These are phyloP conservation scores for Clinocottus analis DNA, from an alignment of 2,113 vertebrate species.

Conservation along the genomic window DNA sequence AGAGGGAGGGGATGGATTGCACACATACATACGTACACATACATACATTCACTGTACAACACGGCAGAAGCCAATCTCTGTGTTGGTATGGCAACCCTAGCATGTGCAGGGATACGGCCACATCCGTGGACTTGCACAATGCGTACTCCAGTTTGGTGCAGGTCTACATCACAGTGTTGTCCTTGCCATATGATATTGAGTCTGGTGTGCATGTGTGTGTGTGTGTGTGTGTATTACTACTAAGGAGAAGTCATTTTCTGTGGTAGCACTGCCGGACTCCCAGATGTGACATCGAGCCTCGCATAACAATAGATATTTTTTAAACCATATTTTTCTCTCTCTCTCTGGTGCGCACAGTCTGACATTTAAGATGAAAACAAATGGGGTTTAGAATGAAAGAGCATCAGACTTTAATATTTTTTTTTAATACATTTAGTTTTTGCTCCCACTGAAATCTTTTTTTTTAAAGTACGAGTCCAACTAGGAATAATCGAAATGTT, in stretches of 20 bases:
- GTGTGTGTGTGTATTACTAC: conserved; percentile 13
- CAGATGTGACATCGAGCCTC: conserved; percentile 32
- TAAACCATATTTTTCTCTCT: conserved; percentile 7
- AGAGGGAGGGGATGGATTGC: conserved; percentile 36
- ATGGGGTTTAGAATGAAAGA: not conserved
- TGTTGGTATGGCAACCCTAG: conserved; percentile 71
- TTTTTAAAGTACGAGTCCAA: conserved; percentile 1
- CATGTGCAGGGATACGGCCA: conserved; percentile 40
- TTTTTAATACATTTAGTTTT: not conserved
- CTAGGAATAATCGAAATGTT: conserved; percentile 61
- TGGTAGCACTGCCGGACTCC: conserved; percentile 18
- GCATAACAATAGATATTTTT: conserved; percentile 52
- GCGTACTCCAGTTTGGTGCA: conserved; percentile 5
- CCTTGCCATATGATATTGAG: conserved; percentile 17
- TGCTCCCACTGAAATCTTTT: conserved; percentile 10
- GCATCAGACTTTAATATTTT: conserved; percentile 6
- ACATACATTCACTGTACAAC: conserved; percentile 28
- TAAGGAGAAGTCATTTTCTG: conserved; percentile 40
- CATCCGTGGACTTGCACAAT: conserved; percentile 9
- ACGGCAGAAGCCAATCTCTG: conserved; percentile 44
- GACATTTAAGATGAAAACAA: not conserved
- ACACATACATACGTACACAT: conserved; percentile 6
- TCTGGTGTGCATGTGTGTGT: not conserved
- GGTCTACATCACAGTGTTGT: not conserved
- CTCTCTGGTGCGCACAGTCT: not conserved